Evolutionary conservation across 2,797 vertebrate genomes (phyloP), one percentile per base, ranked within the genome.

Genomic region (Brachyalestes nurse): DNA sequence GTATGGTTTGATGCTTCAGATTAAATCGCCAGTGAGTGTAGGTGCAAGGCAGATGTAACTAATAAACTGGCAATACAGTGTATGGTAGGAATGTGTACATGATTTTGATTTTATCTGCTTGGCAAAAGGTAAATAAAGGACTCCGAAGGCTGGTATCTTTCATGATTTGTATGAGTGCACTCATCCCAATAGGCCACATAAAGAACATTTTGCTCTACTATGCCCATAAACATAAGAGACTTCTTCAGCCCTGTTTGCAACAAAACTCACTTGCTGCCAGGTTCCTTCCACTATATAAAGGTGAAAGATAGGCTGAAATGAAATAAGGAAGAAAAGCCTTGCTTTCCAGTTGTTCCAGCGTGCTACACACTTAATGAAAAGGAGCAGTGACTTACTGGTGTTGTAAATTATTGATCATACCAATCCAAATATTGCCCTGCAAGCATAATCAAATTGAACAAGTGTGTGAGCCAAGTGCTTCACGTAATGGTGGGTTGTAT

Each of bases 391-490:
- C 66, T 81, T 66, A 77, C 28, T 71, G 28, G 14, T 60, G 42
- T 57, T 53, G 28, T 77, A 84, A 77, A 84, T 85, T 67, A 80
- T 77, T 79, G 42, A 45, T 70, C 62, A 61, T 53, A 45, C 42
- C 53, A 66, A 42, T 58, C 47, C 40, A 70, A 80, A 81, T 65
- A 80, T 28, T 80, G 42, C 42, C 45, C 10, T 75, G 40, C 72
- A 82, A 69, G 79, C 64, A 12, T 55, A 61, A 23, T 74, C 74
- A 77, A 21, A 83, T 82, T 80, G 55, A 47, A 82, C 77, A 75
- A 66, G 14, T n/a, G 38, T 58, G 49, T 21, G 12, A 19, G 2
- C 61, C 65, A 21, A 80, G 40, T n/a, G 38, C 77, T 85, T 71
- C 60, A 12, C 62, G 49, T 38, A 73, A 66, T 7, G 74, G 62